A percentile compares a stretch with the other conserved stretches of the same genome.
Evolutionary conservation across 2,113 vertebrate genomes (phyloP).

Genomic region (Beaufortia kweichowensis): DNA sequence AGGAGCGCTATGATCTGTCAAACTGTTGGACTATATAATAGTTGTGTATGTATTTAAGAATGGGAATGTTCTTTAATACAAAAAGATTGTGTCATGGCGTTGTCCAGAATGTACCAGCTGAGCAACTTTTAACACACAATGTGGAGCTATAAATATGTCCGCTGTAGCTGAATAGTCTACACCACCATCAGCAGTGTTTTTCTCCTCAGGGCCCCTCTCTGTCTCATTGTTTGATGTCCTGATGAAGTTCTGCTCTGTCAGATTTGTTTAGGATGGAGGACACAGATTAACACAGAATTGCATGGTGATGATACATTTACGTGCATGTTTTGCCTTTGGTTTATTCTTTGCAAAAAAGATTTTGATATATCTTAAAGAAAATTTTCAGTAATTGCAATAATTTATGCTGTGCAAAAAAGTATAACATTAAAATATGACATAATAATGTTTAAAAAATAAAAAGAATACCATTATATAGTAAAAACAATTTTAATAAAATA

Average conservation of each 20-base stretch:
- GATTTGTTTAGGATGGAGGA: slow-evolving; percentile 1
- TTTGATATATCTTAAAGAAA: too few species aligned
- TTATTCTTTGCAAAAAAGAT: background rate
- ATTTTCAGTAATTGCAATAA: background rate
- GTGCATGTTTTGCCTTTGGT: background rate
- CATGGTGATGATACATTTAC: background rate
- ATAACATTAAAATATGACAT: too few species aligned
- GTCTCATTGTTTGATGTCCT: background rate
- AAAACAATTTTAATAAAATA: background rate
- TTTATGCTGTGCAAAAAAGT: too few species aligned
- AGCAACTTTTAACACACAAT: background rate
- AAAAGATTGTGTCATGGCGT: background rate
- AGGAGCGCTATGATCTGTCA: too few species aligned
- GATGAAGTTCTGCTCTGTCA: slow-evolving; percentile 6
- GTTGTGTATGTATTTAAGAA: background rate
- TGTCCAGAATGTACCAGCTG: background rate
- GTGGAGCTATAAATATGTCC: background rate
- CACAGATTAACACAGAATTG: background rate
- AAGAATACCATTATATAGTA: background rate
- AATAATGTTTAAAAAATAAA: too few species aligned
- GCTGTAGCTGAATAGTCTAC: slow-evolving; percentile 2
- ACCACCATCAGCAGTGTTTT: background rate
- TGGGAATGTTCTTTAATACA: background rate
- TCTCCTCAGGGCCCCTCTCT: slow-evolving; percentile 1
- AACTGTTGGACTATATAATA: background rate